phyloP scores from a whole-genome alignment of 2,888 invertebrate genomes.

The Dione vanillae region DNA sequence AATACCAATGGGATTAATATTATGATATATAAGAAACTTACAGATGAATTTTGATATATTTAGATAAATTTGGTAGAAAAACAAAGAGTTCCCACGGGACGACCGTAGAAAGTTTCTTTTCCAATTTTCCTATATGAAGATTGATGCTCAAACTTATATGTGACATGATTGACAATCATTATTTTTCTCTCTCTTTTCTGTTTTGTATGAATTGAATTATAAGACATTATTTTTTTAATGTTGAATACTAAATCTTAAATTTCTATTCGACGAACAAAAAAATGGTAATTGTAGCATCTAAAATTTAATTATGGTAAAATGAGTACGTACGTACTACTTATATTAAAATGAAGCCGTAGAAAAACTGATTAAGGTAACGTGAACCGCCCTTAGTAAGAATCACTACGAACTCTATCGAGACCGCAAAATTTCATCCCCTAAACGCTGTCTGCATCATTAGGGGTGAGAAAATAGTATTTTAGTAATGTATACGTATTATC shows the following conservation, averaged over 20 bases:
- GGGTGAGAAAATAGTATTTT: slow-evolving; percentile 28
- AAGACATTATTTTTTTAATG: too few relatives aligned
- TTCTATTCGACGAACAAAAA: not conserved
- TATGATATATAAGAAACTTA: not conserved
- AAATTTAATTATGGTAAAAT: slow-evolving; percentile 19
- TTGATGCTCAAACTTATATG: not conserved
- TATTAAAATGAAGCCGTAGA: slow-evolving; percentile 43
- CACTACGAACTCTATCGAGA: slow-evolving; percentile 43
- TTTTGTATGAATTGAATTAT: not conserved
- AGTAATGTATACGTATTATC: slow-evolving; percentile 22
- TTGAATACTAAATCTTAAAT: not conserved
- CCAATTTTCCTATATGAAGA: not conserved
- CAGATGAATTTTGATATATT: not conserved
- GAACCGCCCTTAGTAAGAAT: slow-evolving; percentile 41
- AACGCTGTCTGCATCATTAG: slow-evolving; percentile 51
- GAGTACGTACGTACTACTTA: not conserved
- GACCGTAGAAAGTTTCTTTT: not conserved
- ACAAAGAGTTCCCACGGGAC: not conserved
- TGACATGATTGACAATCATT: not conserved
- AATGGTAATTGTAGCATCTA: not conserved
- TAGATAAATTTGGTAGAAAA: not conserved
- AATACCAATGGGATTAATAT: not conserved
- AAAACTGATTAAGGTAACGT: slow-evolving; percentile 52
- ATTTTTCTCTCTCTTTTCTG: not conserved
- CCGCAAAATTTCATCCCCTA: slow-evolving; percentile 53